These are phyloP conservation scores for Cephus cinctus DNA, from an alignment of 1,140 invertebrate species.

Conservation along the genomic window DNA sequence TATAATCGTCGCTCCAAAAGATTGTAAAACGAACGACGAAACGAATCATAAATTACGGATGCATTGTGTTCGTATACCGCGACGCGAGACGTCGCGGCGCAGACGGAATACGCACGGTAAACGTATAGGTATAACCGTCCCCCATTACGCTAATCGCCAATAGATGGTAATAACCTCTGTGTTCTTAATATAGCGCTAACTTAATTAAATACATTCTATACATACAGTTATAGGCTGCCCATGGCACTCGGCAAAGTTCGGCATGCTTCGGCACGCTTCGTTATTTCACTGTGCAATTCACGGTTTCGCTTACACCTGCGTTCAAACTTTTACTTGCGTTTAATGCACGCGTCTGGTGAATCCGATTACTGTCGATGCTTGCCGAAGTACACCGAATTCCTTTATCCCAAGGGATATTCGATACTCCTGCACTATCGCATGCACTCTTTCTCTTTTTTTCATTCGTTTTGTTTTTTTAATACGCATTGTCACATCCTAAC, in stretches of 20 bases:
- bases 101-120: too few species aligned
- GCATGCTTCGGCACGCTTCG: too few species aligned
- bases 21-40: too few species aligned
- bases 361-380: slow-evolving; percentile 11
- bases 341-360: slow-evolving; percentile 1
- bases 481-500: not conserved
- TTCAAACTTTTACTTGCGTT: too few species aligned
- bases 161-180: slow-evolving; percentile 25
- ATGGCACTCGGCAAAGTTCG: slow-evolving; percentile 17
- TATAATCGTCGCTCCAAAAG: too few species aligned
- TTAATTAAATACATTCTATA: slow-evolving; percentile 33
- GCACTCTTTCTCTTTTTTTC: slow-evolving; percentile 1
- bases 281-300: too few species aligned
- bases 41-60: too few species aligned
- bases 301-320: too few species aligned
- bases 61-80: too few species aligned
- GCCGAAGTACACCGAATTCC: slow-evolving; percentile 13
- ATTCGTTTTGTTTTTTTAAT: not conserved
- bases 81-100: too few species aligned
- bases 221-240: slow-evolving; percentile 27
- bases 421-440: slow-evolving; percentile 18
- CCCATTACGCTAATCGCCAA: slow-evolving; percentile 14
- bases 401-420: slow-evolving; percentile 17
- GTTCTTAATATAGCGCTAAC: slow-evolving; percentile 27
- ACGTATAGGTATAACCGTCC: slow-evolving; percentile 12